Evolutionary conservation across 1,140 invertebrate species (phyloP), one percentile per base, ranked within the genome.

Genomic region (Coelopa frigida): DNA sequence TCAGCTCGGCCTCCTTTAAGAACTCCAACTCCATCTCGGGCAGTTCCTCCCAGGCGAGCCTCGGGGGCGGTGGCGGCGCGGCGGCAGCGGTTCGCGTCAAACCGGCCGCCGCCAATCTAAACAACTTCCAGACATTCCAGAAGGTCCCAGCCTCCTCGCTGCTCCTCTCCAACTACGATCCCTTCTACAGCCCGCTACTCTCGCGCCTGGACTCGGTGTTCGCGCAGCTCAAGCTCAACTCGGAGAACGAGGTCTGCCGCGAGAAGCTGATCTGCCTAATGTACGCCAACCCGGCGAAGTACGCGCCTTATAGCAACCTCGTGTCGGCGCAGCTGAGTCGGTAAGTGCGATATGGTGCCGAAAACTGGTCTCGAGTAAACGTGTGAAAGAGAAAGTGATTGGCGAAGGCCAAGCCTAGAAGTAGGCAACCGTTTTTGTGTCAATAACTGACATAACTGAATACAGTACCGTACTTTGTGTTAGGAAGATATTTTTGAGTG

Each of bases 241-340:
- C 63, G 15, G 65, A 67, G 35, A 72, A 74, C 49, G 86, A 89
- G 61, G 72, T 73, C 0, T 90, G 87, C 55, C 70, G 85, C n/a
- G 85, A 89, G 55, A 79, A 85, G 55, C 75, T 85, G 2, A 84
- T 91, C 4, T 91, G 87, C 58, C 74, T 85, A 44, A 89, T 91
- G 84, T 91, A 91, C 63, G 77, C 82, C 18, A 85, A 80, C 57
- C 87, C 87, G 1, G 86, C 85, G 3, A 85, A 89, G 56, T 91
- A 83, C 64, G 86, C 86, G 0, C 87, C 87, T 0, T 89, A 86
- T 55, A 89, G 86, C 44, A 91, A 89, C 61, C 73, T 91, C n/a
- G 79, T 91, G 2, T 89, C 87, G 2, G 86, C 87, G 0, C 87
- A 91, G 57, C 64, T 91, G 20, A 89, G 86, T 68, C 82, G 83